Conservation (phyloP, 1,140 invertebrate species). For the Phortica variegata region DNA sequence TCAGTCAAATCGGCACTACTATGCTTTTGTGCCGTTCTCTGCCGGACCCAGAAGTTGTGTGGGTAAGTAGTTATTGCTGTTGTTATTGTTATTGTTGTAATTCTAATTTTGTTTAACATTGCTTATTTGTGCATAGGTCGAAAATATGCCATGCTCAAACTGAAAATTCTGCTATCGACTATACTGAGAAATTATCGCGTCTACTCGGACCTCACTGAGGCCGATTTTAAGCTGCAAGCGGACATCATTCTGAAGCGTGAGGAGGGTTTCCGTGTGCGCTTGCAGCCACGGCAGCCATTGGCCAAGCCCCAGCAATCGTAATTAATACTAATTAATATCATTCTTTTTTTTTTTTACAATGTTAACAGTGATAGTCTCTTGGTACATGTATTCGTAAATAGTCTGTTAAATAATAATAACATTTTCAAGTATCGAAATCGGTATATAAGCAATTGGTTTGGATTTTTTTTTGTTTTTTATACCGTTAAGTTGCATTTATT, state of each 20-base stretch:
- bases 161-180: slow-evolving; percentile 83
- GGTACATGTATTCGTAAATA: too few species aligned
- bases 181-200: slow-evolving; percentile 81
- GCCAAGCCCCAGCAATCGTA: too few species aligned
- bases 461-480: too few species aligned
- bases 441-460: too few species aligned
- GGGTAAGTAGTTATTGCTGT: slow-evolving; percentile 58
- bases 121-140: slow-evolving; percentile 62
- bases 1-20: slow-evolving; percentile 73
- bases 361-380: too few species aligned
- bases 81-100: neutral
- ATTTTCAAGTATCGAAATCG: too few species aligned
- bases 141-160: slow-evolving; percentile 84
- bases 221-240: slow-evolving; percentile 73
- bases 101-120: neutral
- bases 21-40: slow-evolving; percentile 83
- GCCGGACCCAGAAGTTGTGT: slow-evolving; percentile 84
- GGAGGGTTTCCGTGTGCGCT: slow-evolving; percentile 72
- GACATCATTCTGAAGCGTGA: slow-evolving; percentile 82
- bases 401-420: too few species aligned
- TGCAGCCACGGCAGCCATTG: slow-evolving; percentile 65
- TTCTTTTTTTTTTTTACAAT: too few species aligned
- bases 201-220: slow-evolving; percentile 66
- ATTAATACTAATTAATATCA: too few species aligned
- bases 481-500: too few species aligned